These are phyloP conservation scores for Alviniconcha marisindica DNA, from an alignment of 1,140 invertebrate species.

Conservation along the genomic window DNA sequence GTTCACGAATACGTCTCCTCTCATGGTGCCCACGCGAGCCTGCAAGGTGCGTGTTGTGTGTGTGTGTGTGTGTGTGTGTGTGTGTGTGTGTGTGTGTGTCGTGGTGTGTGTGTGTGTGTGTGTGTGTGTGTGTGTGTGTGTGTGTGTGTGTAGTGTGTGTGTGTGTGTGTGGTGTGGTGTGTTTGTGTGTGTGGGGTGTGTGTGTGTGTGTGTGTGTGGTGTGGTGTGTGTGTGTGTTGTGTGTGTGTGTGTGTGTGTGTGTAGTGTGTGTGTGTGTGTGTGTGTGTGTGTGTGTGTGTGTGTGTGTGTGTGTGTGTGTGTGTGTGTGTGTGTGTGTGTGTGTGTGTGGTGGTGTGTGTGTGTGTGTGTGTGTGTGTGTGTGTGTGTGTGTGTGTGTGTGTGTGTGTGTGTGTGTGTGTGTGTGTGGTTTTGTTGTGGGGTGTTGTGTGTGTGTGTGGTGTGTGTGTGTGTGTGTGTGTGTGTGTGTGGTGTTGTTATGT, in stretches of 20 bases:
- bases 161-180: background rate
- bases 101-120: background rate
- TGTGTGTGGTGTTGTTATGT: no score
- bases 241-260: conserved; percentile 1
- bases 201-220: conserved; percentile 6
- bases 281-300: background rate
- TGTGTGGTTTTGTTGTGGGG: no score
- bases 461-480: no score
- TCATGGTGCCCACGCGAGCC: conserved; percentile 90
- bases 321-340: background rate
- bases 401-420: background rate
- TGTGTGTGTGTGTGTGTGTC: background rate
- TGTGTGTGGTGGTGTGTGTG: background rate
- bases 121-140: conserved; percentile 1
- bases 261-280: background rate
- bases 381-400: background rate
- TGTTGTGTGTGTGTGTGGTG: no score
- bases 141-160: background rate
- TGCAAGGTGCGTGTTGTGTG: conserved; percentile 79
- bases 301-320: background rate
- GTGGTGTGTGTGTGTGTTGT: background rate
- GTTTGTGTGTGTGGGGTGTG: background rate
- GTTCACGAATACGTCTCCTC: conserved; percentile 95
- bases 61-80: background rate
- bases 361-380: background rate